Evolutionary conservation across 1,140 invertebrate genomes (phyloP), one percentile per base, ranked within the genome.

Genomic region (Philopotamus ludificatus): DNA sequence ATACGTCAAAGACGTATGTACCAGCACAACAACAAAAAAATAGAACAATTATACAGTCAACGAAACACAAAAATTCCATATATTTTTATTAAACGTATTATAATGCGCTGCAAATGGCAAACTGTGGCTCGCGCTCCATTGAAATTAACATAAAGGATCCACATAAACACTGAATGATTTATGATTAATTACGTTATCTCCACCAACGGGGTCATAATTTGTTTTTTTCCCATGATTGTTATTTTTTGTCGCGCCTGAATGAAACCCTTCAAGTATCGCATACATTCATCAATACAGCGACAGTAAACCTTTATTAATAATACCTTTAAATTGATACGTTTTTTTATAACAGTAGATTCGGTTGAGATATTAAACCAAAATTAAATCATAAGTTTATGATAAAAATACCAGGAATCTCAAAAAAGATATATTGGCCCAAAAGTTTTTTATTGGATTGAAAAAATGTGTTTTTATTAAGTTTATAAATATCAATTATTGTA

Each of bases 151-250:
- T 16, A 21, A 42, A 28, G 42, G 39, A 28, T 12, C 23, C 23
- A 57, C 42, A 28, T 57, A 26, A 28, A 41, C 54, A 57, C 62
- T 47, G 44, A 23, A 9, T 66, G 64, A 66, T 66, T 50, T 26
- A 53, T 60, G 64, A 66, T 60, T 59, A 25, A 60, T 26, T 55
- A 60, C 60, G 47, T 60, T 47, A 34, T 22, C 26, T 51, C 60
- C 15, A 47, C 45, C 60, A 21, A 47, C 45, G 22, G 22, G 10
- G 45, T 47, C 59, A 63, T 28, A 63, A 51, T 63, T 23, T 63
- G 18, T 44, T 47, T 45, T 59, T 59, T 53, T 53, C 25, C 23
- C 25, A 26, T 26, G n/a, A 53, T n/a, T 57, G 41, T 42, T 55
- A 39, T 7, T 39, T 39, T 12, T 9, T 22, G 26, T 45, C 10